Evolutionary conservation across 2,888 invertebrate genomes (phyloP).

Genomic region (Chesias legatella): DNA sequence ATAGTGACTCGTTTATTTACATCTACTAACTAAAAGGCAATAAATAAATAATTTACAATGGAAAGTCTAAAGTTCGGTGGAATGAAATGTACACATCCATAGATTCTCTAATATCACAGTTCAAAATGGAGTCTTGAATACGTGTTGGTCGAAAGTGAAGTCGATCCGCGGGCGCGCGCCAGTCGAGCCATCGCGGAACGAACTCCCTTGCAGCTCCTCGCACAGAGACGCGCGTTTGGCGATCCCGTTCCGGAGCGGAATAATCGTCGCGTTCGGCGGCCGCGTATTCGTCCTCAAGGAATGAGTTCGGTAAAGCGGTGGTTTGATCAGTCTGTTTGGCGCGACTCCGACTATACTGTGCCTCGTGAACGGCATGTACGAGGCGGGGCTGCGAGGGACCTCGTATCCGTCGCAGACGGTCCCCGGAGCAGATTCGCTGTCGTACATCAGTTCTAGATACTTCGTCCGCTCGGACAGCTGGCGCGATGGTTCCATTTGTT

Average conservation of each 20-base stretch:
- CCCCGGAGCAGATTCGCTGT: slow-evolving; percentile 67
- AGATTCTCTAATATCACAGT: slow-evolving; percentile 67
- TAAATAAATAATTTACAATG: slow-evolving; percentile 58
- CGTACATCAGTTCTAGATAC: slow-evolving; percentile 84
- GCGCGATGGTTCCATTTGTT: slow-evolving; percentile 67
- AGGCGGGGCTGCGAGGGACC: slow-evolving; percentile 70
- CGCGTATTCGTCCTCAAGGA: slow-evolving; percentile 54
- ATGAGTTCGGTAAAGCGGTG: slow-evolving; percentile 55
- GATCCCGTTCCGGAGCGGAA: slow-evolving; percentile 60
- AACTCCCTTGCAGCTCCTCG: slow-evolving; percentile 40
- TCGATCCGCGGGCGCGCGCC: slow-evolving; percentile 25
- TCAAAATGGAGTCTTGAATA: slow-evolving; percentile 71
- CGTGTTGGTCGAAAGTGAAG: slow-evolving; percentile 49
- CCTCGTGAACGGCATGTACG: slow-evolving; percentile 52
- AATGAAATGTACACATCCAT: slow-evolving; percentile 43
- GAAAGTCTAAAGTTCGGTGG: slow-evolving; percentile 62
- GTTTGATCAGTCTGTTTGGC: slow-evolving; percentile 57
- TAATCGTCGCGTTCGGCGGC: slow-evolving; percentile 68
- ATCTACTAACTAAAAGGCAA: slow-evolving; percentile 51
- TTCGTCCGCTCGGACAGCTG: slow-evolving; percentile 67
- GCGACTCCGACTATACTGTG: slow-evolving; percentile 71
- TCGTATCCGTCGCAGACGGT: slow-evolving; percentile 82
- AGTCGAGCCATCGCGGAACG: slow-evolving; percentile 27
- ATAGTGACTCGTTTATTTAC: slow-evolving; percentile 57
- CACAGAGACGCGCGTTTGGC: slow-evolving; percentile 62